Conservation (phyloP, 2,797 vertebrate species). For the Synanceia verrucosa region DNA sequence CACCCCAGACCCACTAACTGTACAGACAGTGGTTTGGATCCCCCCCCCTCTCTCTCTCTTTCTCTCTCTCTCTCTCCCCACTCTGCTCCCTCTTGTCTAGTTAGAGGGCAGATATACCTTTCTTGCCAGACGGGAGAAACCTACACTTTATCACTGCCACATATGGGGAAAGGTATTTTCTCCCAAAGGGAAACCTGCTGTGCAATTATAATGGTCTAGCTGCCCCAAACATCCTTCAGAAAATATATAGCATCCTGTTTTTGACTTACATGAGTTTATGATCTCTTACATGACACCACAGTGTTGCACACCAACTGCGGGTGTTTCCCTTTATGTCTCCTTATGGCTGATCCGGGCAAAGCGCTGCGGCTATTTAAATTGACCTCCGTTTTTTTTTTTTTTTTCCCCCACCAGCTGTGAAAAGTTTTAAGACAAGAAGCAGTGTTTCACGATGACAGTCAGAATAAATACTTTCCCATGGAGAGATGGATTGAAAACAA, state of each 20-base stretch:
- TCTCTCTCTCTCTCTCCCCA: conserved; percentile 5
- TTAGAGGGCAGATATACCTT: conserved; percentile 71
- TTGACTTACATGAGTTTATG: conserved; percentile 62
- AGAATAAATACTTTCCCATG: conserved; percentile 8
- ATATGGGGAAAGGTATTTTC: conserved; percentile 67
- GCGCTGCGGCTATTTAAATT: conserved; percentile 11
- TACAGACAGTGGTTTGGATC: conserved; percentile 40
- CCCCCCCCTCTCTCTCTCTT: not conserved
- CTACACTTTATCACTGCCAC: conserved; percentile 70
- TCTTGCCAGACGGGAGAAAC: conserved; percentile 60
- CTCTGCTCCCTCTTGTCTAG: conserved; percentile 69
- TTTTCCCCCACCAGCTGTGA: conserved; percentile 5
- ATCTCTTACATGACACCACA: conserved; percentile 52
- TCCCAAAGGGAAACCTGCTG: conserved; percentile 65
- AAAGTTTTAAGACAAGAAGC: conserved; percentile 22
- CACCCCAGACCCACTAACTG: conserved; percentile 58
- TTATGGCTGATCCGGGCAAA: conserved; percentile 28
- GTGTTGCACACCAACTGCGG: conserved; percentile 32
- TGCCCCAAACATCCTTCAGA: conserved; percentile 61
- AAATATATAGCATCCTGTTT: conserved; percentile 73
- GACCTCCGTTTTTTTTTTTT: conserved; percentile 19
- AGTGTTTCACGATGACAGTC: not conserved
- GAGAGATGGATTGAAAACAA: conserved; percentile 7
- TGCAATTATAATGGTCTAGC: conserved; percentile 68
- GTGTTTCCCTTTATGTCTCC: conserved; percentile 36